Base-by-base conservation (phyloP, 2,888 invertebrate species). In the Scotopteryx bipunctaria region DNA sequence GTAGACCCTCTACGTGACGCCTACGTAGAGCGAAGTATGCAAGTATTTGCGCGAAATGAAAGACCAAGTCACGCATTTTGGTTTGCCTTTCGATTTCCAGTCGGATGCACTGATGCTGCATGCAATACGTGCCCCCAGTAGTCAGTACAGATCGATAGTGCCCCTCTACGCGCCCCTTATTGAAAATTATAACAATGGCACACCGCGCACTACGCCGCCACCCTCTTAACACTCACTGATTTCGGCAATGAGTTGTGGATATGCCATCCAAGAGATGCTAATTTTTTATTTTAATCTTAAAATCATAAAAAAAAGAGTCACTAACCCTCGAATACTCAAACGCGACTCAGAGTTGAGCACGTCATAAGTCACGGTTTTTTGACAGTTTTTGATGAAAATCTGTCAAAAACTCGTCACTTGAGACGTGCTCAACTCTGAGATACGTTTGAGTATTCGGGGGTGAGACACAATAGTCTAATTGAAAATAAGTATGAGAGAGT, bases 171-270 rank as follows among this genome's bases (percentile, higher is more conserved):
- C 83, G 81, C 87, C 88, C 89, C 89, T 90, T 90, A 90, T 90
- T 90, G 89, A 90, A 90, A 89, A 90, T 90, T 90, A 90, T 89
- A 90, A 90, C 89, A 90, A 90, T 89, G 87, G 86, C 86, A 83
- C 87, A 87, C 87, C 83, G 73, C 81, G 76, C 76, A 72, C 83
- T 71, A 49, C 69, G 67, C 64, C 57, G 71, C 62, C 75, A 76
- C 81, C 87, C 89, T 87, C 87, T 89, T 89, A 87, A 88, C 88
- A 87, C 86, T 88, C 88, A 86, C 87, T 88, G 90, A 90, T 90
- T 90, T 89, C 78, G 83, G 86, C 67, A 70, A 78, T 66, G 72
- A 66, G 73, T 57, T 78, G 68, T 86, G 87, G 89, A 90, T 81
- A 82, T 67, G 73, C 66, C 77, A 50, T 35, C 21, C 38, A 27